These are phyloP conservation scores for Autographa pulchrina DNA, from an alignment of 2,888 invertebrate genomes.

Conservation along the genomic window DNA sequence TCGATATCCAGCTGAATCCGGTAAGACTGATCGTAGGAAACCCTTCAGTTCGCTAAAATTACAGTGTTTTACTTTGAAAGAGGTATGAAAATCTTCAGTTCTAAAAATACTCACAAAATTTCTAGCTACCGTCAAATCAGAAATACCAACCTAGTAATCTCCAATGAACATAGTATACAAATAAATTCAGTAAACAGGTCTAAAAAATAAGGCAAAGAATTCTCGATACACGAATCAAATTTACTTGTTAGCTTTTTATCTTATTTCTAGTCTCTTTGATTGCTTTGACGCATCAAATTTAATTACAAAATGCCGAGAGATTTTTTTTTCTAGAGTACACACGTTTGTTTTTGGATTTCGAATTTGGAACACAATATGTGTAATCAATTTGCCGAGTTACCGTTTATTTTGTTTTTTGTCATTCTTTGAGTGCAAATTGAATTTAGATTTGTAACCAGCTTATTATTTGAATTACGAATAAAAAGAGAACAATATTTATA, in stretches of 20 bases:
- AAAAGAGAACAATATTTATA: not conserved
- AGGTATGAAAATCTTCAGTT: no score
- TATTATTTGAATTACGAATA: not conserved
- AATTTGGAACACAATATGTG: constrained; percentile 9
- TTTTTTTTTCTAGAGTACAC: constrained; percentile 9
- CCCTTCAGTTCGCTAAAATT: no score
- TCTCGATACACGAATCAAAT: constrained; percentile 10
- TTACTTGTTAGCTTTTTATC: constrained; percentile 11
- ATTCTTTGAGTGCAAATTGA: constrained; percentile 10
- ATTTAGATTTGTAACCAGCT: not conserved
- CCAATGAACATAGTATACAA: not conserved
- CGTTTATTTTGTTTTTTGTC: not conserved
- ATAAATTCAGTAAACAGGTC: not conserved
- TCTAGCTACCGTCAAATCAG: not conserved
- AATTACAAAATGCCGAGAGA: constrained; percentile 26
- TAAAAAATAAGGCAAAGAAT: not conserved
- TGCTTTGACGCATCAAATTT: constrained; percentile 45
- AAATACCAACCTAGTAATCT: not conserved
- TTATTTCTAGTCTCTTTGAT: constrained; percentile 21
- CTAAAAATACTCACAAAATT: not conserved
- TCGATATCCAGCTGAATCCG: no score
- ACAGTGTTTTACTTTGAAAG: no score
- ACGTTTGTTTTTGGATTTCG: constrained; percentile 10
- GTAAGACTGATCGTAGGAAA: no score
- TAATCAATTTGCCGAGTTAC: constrained; percentile 11